Evolutionary conservation across 2,797 vertebrate species (phyloP).

Genomic region (Hipposideros larvatus): DNA sequence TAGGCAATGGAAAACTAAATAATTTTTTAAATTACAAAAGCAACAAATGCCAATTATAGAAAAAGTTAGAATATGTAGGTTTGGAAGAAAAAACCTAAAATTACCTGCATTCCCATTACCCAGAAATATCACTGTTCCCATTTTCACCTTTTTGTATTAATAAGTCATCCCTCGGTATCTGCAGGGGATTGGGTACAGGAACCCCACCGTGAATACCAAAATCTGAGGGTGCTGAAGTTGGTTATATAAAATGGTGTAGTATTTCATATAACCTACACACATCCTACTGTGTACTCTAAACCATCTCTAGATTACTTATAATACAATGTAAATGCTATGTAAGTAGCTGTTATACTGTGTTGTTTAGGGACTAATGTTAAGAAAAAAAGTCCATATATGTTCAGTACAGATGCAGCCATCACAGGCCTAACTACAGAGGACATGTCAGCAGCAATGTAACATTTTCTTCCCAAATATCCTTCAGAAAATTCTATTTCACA

Average conservation of each 20-base stretch:
- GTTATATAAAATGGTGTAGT: background rate
- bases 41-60: background rate
- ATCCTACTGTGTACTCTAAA: background rate
- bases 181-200: background rate
- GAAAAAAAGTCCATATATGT: background rate
- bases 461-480: no score
- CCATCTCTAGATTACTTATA: background rate
- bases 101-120: background rate
- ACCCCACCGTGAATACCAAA: background rate
- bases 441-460: no score
- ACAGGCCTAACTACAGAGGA: background rate
- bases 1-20: background rate
- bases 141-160: background rate
- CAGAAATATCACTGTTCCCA: background rate
- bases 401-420: background rate
- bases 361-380: background rate
- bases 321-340: background rate
- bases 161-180: background rate
- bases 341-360: background rate
- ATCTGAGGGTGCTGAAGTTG: background rate
- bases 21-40: background rate
- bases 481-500: background rate
- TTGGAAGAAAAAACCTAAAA: conserved; percentile 38
- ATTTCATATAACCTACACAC: background rate
- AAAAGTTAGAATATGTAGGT: background rate